These are phyloP conservation scores for Apotomis betuletana DNA, from an alignment of 2,888 invertebrate species.

Conservation along the genomic window DNA sequence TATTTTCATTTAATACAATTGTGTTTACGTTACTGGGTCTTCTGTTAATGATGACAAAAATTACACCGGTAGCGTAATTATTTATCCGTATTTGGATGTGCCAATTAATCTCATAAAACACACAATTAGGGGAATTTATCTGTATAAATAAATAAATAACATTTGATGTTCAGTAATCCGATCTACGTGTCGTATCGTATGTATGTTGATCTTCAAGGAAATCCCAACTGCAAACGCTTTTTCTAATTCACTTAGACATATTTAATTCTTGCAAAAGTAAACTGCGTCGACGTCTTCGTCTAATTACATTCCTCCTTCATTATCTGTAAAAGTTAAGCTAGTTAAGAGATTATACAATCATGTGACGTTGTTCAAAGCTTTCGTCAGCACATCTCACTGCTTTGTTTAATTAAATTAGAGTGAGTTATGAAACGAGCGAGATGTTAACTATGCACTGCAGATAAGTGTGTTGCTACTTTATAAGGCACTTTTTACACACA, in stretches of 20 bases:
- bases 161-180: too few relatives aligned
- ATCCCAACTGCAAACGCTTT: too few relatives aligned
- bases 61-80: background rate
- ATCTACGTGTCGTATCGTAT: too few relatives aligned
- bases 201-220: background rate
- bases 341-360: slow-evolving; percentile 14
- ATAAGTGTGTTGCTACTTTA: background rate
- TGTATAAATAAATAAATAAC: too few relatives aligned
- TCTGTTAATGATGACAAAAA: background rate
- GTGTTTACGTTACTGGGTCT: too few relatives aligned
- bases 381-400: background rate
- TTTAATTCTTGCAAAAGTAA: background rate
- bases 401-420: slow-evolving; percentile 14
- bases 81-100: background rate
- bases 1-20: too few relatives aligned
- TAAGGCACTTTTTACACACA: background rate
- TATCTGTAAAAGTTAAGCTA: slow-evolving; percentile 14
- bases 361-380: slow-evolving; percentile 20
- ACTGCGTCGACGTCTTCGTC: background rate
- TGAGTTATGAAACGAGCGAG: background rate
- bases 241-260: too few relatives aligned
- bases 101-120: slow-evolving; percentile 8
- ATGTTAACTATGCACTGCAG: background rate
- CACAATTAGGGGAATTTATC: background rate
- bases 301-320: slow-evolving; percentile 4